Conservation (phyloP, 53 echinoderm and acorn worm species). For the Astropecten irregularis region DNA sequence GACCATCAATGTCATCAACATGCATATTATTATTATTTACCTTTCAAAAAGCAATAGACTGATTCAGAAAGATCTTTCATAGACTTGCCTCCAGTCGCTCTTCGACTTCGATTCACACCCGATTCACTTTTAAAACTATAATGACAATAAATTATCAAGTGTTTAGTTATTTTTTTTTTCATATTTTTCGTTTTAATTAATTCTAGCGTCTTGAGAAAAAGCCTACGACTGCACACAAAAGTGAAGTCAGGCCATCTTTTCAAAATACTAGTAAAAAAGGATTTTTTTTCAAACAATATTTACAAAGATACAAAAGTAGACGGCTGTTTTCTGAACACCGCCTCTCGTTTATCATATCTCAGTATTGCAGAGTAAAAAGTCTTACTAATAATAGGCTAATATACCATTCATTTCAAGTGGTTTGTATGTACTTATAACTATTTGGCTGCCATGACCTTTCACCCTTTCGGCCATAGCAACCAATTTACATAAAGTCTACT, state of each 20-base stretch:
- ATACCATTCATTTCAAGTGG: conserved; percentile 15
- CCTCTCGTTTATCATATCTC: conserved; percentile 32
- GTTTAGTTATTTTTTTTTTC: neutral
- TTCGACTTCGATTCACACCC: conserved; percentile 29
- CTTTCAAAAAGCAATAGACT: no score
- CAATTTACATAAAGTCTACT: conserved; percentile 24
- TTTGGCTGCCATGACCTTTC: neutral
- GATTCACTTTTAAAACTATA: conserved; percentile 8
- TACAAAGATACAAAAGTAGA: conserved; percentile 58
- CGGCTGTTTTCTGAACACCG: conserved; percentile 28
- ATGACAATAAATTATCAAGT: conserved; percentile 34
- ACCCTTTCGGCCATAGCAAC: conserved; percentile 5
- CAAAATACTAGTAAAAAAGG: conserved; percentile 63
- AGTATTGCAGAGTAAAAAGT: conserved; percentile 50
- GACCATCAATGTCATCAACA: no score
- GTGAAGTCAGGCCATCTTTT: conserved; percentile 62
- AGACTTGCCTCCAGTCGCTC: neutral
- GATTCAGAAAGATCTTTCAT: neutral
- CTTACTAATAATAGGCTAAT: conserved; percentile 53
- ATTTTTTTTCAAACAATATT: conserved; percentile 48
- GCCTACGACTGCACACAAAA: conserved; percentile 59
- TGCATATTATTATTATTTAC: no score
- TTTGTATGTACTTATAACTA: neutral
- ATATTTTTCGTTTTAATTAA: neutral
- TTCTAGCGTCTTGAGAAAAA: conserved; percentile 61